Percentiles rank a stretch among this genome's conserved stretches.
These are phyloP conservation scores for Podilymbus podiceps DNA, from an alignment of 2,113 vertebrate genomes.

Conservation along the genomic window DNA sequence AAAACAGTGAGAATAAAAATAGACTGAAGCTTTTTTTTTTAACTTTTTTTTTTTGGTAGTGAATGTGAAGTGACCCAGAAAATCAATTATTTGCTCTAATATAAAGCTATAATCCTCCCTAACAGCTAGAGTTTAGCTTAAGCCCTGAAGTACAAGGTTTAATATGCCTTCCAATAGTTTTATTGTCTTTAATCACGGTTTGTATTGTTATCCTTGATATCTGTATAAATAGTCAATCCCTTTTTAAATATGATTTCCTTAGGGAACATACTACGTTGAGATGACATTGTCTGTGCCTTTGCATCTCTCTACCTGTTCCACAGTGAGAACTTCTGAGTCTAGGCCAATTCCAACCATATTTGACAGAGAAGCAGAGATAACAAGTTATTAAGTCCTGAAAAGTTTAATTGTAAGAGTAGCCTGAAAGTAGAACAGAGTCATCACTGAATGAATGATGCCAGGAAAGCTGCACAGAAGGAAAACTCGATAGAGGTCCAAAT, in stretches of 20 bases:
- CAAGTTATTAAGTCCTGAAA: neutral
- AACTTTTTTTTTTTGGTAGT: neutral
- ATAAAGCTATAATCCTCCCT: slow-evolving; percentile 13
- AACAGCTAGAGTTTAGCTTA: neutral
- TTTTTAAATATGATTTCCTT: neutral
- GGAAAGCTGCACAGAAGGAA: neutral
- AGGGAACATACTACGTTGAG: neutral
- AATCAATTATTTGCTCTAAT: slow-evolving; percentile 44
- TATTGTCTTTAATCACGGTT: slow-evolving; percentile 12
- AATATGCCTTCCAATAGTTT: neutral
- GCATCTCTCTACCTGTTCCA: neutral
- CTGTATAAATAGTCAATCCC: neutral
- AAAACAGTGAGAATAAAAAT: neutral
- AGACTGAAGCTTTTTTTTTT: accelerated
- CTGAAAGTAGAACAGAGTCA: neutral
- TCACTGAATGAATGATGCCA: neutral
- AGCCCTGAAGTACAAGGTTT: slow-evolving; percentile 22
- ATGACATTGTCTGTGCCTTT: neutral
- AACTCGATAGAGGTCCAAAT: neutral
- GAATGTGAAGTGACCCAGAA: slow-evolving; percentile 3
- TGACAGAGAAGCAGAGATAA: neutral
- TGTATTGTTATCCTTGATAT: neutral
- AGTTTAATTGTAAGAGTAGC: neutral
- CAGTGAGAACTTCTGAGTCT: neutral
- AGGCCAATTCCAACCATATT: neutral